Base-by-base conservation (phyloP, 1,140 invertebrate genomes). In the Oryctes rhinoceros region DNA sequence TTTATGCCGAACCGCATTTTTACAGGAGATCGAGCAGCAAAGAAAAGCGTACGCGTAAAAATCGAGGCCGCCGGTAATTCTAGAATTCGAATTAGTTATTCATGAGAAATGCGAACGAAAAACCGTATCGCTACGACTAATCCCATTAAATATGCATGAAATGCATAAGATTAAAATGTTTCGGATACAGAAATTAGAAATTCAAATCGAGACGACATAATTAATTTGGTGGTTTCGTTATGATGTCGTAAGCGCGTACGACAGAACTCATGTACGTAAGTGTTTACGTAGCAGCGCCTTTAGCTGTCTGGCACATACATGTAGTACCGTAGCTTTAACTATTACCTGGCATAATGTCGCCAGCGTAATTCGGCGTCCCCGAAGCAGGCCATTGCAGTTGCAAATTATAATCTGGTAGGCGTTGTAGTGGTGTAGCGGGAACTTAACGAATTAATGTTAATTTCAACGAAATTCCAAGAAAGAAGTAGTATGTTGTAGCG, bases 181-280 rank as follows among this genome's bases (percentile, higher is more conserved):
- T 67, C 65, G 65, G 4, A 67, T 67, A 67, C 65, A 67, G 65
- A 48, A 76, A 48, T 76, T 76, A 76, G 74, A 76, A 76, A 76
- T 76, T 76, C 74, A 39, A 44, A 44, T 76, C 15, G 6, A 44
- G 74, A 47, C 35, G 74, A 76, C 74, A 74, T 74, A 76, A 76
- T 76, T 76, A 67, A 6, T 67, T 67, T 67, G 20, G 7, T 67
- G 20, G 65, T 67, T 67, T 11, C 30, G 49, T 53, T 53, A 15
- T 11, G 65, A 6, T 62, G 1, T 62, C 24, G 18, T 67, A 18
- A 30, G 18, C 65, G 20, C 65, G 65, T 67, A 24, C 18, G 7
- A 20, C 18, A 10, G 18, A 53, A 53, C 13, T 4, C 47, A 48
- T 48, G 24, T 2, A 30, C 3, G 13, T 48, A 48, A 3, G n/a